phyloP scores from a whole-genome alignment of 2,888 invertebrate species.

The Drosophila rubida region DNA sequence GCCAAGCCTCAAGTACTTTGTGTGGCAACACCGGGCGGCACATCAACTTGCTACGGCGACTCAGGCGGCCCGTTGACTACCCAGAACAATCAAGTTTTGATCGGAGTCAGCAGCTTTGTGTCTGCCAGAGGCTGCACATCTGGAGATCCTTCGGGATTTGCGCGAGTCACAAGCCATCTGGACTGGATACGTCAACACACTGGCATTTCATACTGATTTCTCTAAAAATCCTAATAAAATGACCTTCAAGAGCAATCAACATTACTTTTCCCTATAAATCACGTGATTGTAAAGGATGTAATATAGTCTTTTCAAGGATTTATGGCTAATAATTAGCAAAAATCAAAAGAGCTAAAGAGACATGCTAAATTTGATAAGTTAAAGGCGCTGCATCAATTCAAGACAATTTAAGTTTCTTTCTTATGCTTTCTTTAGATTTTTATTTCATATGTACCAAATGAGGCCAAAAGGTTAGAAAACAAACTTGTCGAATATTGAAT shows the following conservation, averaged over 20 bases:
- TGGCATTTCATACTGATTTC: conserved; percentile 32
- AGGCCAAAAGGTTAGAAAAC: too few species aligned
- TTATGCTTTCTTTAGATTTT: too few species aligned
- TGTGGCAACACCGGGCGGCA: conserved; percentile 26
- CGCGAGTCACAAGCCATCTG: conserved; percentile 41
- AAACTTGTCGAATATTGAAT: too few species aligned
- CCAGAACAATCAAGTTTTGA: conserved; percentile 6
- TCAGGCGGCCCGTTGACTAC: conserved; percentile 42
- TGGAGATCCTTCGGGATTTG: conserved; percentile 42
- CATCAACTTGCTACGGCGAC: conserved; percentile 39
- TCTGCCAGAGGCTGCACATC: conserved; percentile 27
- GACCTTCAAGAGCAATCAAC: conserved; percentile 1
- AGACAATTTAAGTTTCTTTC: too few species aligned
- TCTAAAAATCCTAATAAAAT: not conserved
- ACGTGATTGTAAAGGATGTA: too few species aligned
- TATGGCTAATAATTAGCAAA: too few species aligned
- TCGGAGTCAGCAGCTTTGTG: conserved; percentile 38
- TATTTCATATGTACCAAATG: too few species aligned
- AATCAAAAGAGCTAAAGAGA: too few species aligned
- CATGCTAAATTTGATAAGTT: too few species aligned
- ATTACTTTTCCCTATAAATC: not conserved
- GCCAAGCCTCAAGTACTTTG: conserved; percentile 37
- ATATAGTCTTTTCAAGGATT: too few species aligned
- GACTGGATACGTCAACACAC: conserved; percentile 39
- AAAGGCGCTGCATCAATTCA: too few species aligned